Percentiles rank a stretch among this genome's conserved stretches.
phyloP scores from a whole-genome alignment of 2,888 invertebrate genomes.

The Lithophane leautieri region DNA sequence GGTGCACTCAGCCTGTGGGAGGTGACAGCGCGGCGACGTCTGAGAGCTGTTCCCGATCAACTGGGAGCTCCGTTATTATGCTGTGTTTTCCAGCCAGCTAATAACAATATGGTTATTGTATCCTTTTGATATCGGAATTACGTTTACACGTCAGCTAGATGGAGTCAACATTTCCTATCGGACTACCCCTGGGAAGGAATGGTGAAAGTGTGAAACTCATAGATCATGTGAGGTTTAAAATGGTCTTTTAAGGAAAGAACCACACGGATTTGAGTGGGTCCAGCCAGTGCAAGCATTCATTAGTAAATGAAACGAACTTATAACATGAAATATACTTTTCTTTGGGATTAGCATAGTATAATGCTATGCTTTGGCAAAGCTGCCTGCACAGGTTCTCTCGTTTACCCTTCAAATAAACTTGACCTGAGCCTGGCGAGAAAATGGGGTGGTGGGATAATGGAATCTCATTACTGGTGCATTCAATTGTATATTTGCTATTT shows the following conservation, averaged over 20 bases:
- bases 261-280: no score
- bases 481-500: background rate
- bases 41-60: slow-evolving; percentile 92
- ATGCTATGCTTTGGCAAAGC: background rate
- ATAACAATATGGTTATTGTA: slow-evolving; percentile 96
- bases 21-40: slow-evolving; percentile 91
- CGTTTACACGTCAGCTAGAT: background rate
- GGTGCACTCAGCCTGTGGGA: slow-evolving; percentile 94
- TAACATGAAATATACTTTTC: background rate
- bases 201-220: background rate
- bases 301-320: no score
- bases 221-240: no score
- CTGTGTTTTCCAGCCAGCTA: slow-evolving; percentile 95
- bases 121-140: slow-evolving; percentile 85
- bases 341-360: background rate
- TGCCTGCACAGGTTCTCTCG: background rate
- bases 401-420: background rate
- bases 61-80: slow-evolving; percentile 91
- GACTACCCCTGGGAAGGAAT: background rate
- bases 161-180: no score
- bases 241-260: no score
- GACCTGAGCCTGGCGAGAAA: background rate
- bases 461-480: background rate
- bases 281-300: no score
- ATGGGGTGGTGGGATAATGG: background rate